These are phyloP conservation scores for Sturnus vulgaris DNA, from an alignment of 2,113 vertebrate species.

Conservation along the genomic window DNA sequence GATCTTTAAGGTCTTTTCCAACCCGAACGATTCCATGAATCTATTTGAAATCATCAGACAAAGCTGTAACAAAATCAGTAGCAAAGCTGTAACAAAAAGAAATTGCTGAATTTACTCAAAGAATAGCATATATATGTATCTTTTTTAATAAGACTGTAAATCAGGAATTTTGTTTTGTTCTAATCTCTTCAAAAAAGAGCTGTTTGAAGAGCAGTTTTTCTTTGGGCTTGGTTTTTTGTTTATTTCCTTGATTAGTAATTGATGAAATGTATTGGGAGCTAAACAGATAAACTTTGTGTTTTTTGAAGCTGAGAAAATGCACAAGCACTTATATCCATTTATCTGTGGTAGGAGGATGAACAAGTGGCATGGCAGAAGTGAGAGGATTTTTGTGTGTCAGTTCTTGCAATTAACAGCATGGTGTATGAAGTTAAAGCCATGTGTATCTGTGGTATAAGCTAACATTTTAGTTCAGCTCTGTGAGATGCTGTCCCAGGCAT, in stretches of 20 bases:
- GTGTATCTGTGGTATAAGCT: not conserved
- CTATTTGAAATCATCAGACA: not conserved
- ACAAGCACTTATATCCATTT: accelerated
- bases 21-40: not conserved
- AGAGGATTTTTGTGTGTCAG: not conserved
- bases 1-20: not conserved
- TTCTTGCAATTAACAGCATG: not conserved
- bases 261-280: not conserved
- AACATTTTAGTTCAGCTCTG: not conserved
- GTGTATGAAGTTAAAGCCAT: not conserved
- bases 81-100: not conserved
- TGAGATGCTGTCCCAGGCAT: accelerated
- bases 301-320: not conserved
- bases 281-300: not conserved
- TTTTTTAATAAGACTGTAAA: not conserved
- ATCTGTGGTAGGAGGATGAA: not conserved
- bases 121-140: not conserved
- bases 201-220: not conserved
- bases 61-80: not conserved
- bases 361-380: not conserved
- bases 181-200: not conserved
- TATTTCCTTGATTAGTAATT: not conserved
- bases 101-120: not conserved
- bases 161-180: not conserved
- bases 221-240: not conserved